Evolutionary conservation across 1,140 invertebrate genomes (phyloP), one percentile per base, ranked within the genome.

Genomic region (Cyclina sinensis): DNA sequence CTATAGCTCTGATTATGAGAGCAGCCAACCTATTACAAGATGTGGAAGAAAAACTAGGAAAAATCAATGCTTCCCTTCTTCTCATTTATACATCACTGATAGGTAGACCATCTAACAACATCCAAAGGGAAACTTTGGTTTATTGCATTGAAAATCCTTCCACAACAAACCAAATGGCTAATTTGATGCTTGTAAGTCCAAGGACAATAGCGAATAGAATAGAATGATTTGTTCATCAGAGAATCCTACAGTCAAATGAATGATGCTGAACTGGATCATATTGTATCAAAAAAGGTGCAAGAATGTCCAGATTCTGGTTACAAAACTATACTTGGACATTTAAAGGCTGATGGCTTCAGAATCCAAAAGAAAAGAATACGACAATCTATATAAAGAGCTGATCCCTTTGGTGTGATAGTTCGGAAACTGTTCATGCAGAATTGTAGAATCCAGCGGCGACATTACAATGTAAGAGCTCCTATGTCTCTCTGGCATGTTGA

Each of bases 401-500:
- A 79, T 32, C 48, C 74, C 48, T n/a, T 79, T 48, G 74, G 48
- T 54, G 74, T 79, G 24, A 51, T 51, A n/a, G n/a, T n/a, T n/a
- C n/a, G 48, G 74, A 54, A 79, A 79, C 24, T 18, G 48, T 2
- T 79, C 9, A 14, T 9, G 48, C 2, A n/a, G 30, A 51, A 79
- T 3, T 51, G 51, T 27, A 79, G 74, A 54, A 51, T 79, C 4
- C 4, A n/a, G 27, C 16, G 79, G 59, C 11, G 57, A 5, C 1
- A 16, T 3, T 65, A 82, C n/a, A 27, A 21, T 39, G 79, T 82
- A 12, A 62, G 35, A 30, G 79, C 54, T 30, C 79, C 79, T 16
- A 62, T 62, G 32, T 65, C 30, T 39, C 14, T 82, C 14, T 65
- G 79, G 79, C 79, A 82, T 82, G 43, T 82, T 12, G 79, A 82